Evolutionary conservation across 2,797 vertebrate species (phyloP), one percentile per base, ranked within the genome.

Genomic region (Amniataba percoides): DNA sequence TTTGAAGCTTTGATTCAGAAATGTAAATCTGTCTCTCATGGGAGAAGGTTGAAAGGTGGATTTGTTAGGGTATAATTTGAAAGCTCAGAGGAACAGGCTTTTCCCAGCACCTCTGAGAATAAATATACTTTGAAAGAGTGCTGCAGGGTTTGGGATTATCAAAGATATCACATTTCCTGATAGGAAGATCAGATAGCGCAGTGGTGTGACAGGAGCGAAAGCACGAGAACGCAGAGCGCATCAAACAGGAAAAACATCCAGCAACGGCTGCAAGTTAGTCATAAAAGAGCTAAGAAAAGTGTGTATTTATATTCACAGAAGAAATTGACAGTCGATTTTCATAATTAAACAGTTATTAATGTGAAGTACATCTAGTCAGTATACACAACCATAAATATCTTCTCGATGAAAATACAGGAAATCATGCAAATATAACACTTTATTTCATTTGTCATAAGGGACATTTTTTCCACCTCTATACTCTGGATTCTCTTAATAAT

Each of bases 371-470:
- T 90, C 74, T 89, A 95, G 88, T 93, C 83, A 90, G 71, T 84
- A 82, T 88, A 94, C 91, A 95, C 92, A 92, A 91, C 87, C 69
- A 92, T 91, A 92, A 84, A 93, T 85, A 92, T 94, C 84, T 93
- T 90, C 87, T 92, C 64, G 66, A 94, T 91, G 94, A 94, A 95
- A 95, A 95, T 95, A 95, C 95, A 94, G 92, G 90, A 91, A 94
- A 89, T 96, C 95, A 96, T 96, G 95, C 95, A 96, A 95, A 95
- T 95, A 96, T 95, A 95, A 95, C 95, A 95, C 93, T 95, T 95
- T 95, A 92, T 94, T 95, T 94, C 70, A 89, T 89, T 92, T 94
- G 81, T 92, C 86, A 80, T 89, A 79, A 80, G 81, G 85, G 75
- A 92, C 83, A 86, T 87, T 87, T 91, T 88, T 89, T 81, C 76